A percentile compares a stretch with the other conserved stretches of the same genome.
Evolutionary conservation across 2,797 vertebrate species (phyloP).

Genomic region (Cynodonichthys magdalenae): DNA sequence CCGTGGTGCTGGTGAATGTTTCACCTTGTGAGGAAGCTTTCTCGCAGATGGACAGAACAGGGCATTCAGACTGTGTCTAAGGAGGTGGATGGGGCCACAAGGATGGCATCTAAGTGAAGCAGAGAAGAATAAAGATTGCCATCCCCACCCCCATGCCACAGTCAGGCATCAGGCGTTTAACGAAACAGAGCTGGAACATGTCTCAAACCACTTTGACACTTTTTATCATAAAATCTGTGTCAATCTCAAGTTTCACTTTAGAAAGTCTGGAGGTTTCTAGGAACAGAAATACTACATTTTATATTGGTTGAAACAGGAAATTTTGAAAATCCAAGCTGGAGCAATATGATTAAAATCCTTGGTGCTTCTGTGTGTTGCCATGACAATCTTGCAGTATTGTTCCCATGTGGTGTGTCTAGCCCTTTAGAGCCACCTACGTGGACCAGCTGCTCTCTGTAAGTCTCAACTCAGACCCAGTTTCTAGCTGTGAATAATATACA

Average conservation of each 20-base stretch:
- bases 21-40: constrained; percentile 29
- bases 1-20: constrained; percentile 15
- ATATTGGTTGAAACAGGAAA: constrained; percentile 1
- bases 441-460: constrained; percentile 40
- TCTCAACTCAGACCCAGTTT: constrained; percentile 33
- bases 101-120: constrained; percentile 44
- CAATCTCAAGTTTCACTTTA: constrained; percentile 14
- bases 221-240: neutral
- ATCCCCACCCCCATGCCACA: constrained; percentile 35
- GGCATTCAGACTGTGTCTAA: constrained; percentile 31
- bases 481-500: neutral
- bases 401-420: constrained; percentile 65
- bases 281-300: neutral
- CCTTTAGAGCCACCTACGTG: constrained; percentile 42
- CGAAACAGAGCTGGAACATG: constrained; percentile 32
- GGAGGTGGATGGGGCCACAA: constrained; percentile 49
- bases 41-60: constrained; percentile 36
- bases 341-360: constrained; percentile 20
- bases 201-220: neutral
- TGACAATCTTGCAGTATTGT: constrained; percentile 71
- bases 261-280: constrained; percentile 3
- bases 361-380: constrained; percentile 70
- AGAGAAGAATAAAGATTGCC: constrained; percentile 49
- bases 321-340: neutral
- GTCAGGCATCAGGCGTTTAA: constrained; percentile 50